Evolutionary conservation across 2,113 vertebrate species (phyloP), one percentile per base, ranked within the genome.

Genomic region (Thymallus thymallus): DNA sequence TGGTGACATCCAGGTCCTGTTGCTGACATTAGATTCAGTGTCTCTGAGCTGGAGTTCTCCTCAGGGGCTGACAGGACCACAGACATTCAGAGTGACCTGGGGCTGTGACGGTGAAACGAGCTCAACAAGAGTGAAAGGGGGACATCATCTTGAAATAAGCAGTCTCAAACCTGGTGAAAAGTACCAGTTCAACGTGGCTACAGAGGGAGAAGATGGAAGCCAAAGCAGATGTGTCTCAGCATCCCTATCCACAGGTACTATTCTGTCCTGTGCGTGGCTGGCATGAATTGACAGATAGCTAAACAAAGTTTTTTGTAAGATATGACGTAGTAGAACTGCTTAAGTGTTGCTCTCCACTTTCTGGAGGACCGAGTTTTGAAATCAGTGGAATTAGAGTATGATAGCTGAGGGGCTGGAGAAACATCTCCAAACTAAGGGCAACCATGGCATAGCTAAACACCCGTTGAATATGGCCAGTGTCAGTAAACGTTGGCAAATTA

Each of bases 141-240:
- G 67, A 14, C 2, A 48, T 67, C 69, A 71, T 63, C 12, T 64
- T 26, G 75, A 80, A 74, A 84, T 84, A 70, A 35, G 35, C n/a
- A 69, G 69, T 20, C 78, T 84, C 29, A 35, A 78, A 4, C n/a
- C 60, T 48, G 82, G 82, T 69, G 72, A 75, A 58, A 1, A 61
- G 18, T 76, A 85, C 68, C 6, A 24, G 10, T 80, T 85, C 60
- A 79, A 62, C 0, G 76, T 85, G 72, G 78, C 68, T n/a, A 81
- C 76, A 12, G 26, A 76, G 35, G 76, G 79, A 18, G 2, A 73
- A 0, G 55, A 73, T 13, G 68, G 64, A 22, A 77, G 58, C 48
- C 67, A 65, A 35, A 85, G 76, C 32, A 22, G 70, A 64, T 72
- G 58, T 41, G 45, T 71, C 23, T 73, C 6, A 12, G 69, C 14